Conservation (phyloP, 2,797 vertebrate species). For the Phylloscopus collybita region DNA sequence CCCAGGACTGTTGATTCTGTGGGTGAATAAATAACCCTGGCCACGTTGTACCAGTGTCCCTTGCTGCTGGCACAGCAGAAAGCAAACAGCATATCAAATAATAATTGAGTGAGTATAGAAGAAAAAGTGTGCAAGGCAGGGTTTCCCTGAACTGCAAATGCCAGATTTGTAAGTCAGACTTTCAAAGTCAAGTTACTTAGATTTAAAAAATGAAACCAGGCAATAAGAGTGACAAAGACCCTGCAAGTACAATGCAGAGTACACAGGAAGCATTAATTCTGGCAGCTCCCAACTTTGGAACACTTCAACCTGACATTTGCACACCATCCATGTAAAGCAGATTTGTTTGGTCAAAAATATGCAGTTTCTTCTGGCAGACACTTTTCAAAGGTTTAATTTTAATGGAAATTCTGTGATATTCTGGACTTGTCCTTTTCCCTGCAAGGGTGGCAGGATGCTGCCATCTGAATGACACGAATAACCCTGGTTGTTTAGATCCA, state of each 20-base stretch:
- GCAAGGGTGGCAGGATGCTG: not conserved
- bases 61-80: not conserved
- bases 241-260: not conserved
- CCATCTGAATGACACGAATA: not conserved
- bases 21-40: not conserved
- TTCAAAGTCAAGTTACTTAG: not conserved
- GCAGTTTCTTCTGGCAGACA: not conserved
- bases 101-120: not conserved
- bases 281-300: not conserved
- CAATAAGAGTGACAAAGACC: not conserved
- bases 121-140: not conserved
- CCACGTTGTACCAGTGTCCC: accelerated
- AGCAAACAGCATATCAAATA: not conserved
- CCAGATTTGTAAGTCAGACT: not conserved
- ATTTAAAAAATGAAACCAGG: not conserved
- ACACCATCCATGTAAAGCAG: not conserved
- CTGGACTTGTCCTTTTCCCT: not conserved
- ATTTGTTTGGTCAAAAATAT: not conserved
- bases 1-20: not conserved
- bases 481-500: not conserved
- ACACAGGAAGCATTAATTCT: not conserved
- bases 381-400: constrained; percentile 2
- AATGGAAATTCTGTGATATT: not conserved
- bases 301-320: not conserved
- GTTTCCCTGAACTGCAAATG: not conserved